Evolutionary conservation across 2,888 invertebrate species (phyloP), one percentile per base, ranked within the genome.

Genomic region (Aplocera efformata): DNA sequence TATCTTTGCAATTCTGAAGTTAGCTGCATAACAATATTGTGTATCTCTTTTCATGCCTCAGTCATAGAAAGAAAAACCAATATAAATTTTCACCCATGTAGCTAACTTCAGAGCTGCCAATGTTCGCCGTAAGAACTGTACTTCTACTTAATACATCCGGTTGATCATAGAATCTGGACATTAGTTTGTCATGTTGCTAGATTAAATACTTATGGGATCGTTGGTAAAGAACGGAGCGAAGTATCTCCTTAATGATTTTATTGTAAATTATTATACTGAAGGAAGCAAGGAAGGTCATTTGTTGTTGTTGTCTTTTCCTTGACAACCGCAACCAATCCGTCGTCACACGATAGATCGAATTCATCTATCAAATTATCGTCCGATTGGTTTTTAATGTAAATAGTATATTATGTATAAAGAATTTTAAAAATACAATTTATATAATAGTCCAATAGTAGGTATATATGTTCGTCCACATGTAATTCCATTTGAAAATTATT

Each of bases 401-500:
- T 77, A 81, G 60, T 71, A 67, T 74, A 70, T 65, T 65, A 72
- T 72, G 58, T 69, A 68, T 72, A 74, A 68, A 69, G 69, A 67
- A 68, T 37, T 40, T 58, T 55, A 66, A 70, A 74, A 76, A 71
- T n/a, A 65, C 63, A 65, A 63, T 73, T 69, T 79, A 77, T 73
- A 73, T 70, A 71, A 78, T 81, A 82, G 82, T 81, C 81, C 82
- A 82, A 72, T 75, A 67, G 60, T 82, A 79, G 72, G n/a, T n/a
- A 72, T 80, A 79, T 81, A 74, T 76, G 78, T 82, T 85, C 85
- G 85, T 85, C 85, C 85, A 82, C 80, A 58, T 78, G 77, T 80
- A 62, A 85, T 83, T 82, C 82, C 80, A 78, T 73, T 76, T 58
- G 72, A 74, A 79, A 79, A 71, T 68, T 60, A 78, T 79, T 81